phyloP scores from a whole-genome alignment of 1,140 invertebrate genomes.

The Trichoplusia ni region DNA sequence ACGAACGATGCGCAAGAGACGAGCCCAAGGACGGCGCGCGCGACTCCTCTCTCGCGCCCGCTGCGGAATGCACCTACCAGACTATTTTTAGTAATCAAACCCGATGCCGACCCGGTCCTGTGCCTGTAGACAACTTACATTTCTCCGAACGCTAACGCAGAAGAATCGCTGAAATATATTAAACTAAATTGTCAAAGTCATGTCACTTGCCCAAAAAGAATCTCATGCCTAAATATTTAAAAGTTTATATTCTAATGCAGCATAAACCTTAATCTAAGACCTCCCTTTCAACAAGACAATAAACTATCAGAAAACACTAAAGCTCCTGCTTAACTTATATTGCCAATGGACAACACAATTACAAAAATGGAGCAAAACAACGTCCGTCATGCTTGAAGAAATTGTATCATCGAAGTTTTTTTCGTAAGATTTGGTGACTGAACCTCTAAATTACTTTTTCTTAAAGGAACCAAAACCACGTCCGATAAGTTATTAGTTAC shows the following conservation, averaged over 20 bases:
- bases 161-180: too few species aligned
- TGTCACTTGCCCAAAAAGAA: too few species aligned
- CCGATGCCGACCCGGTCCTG: conserved; percentile 54
- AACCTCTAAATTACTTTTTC: conserved; percentile 31
- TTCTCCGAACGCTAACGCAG: too few species aligned
- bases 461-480: conserved; percentile 20
- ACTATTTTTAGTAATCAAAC: conserved; percentile 79
- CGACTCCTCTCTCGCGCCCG: conserved; percentile 43
- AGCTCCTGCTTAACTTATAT: conserved; percentile 45
- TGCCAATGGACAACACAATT: conserved; percentile 36
- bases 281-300: conserved; percentile 53
- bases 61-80: conserved; percentile 63
- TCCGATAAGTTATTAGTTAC: conserved; percentile 58
- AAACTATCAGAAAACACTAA: conserved; percentile 55
- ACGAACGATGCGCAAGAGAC: conserved; percentile 49
- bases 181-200: too few species aligned
- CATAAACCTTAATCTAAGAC: too few species aligned
- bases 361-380: conserved; percentile 21
- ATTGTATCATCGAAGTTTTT: conserved; percentile 7
- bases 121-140: conserved; percentile 31
- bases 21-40: conserved; percentile 63
- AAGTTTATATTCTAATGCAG: too few species aligned
- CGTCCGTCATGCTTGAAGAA: not conserved
- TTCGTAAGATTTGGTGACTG: conserved; percentile 9
- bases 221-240: too few species aligned